Conservation (phyloP, 2,888 invertebrate genomes). For the Copidosoma aretas region DNA sequence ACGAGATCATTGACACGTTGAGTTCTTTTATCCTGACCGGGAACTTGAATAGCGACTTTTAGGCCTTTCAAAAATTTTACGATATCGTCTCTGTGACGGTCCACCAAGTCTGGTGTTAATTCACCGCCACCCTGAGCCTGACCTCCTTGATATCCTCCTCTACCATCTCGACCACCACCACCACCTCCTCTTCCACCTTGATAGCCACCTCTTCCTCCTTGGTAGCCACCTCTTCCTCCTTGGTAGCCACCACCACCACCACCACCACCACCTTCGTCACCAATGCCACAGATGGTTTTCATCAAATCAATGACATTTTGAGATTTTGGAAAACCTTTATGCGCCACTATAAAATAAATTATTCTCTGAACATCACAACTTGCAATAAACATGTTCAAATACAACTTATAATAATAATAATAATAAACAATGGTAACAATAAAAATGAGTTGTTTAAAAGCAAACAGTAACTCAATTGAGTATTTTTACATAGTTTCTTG, state of each 20-base stretch:
- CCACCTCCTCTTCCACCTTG: not conserved
- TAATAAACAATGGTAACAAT: no score
- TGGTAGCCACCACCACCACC: not conserved
- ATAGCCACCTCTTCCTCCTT: not conserved
- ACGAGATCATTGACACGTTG: conserved; percentile 63
- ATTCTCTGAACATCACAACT: no score
- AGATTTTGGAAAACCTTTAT: conserved; percentile 77
- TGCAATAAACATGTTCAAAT: no score
- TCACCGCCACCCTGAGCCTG: conserved; percentile 12
- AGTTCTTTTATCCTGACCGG: conserved; percentile 60
- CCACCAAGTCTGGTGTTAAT: conserved; percentile 2
- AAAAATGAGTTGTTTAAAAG: no score
- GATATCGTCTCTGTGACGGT: conserved; percentile 45
- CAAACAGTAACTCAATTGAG: no score
- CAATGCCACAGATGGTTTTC: conserved; percentile 44
- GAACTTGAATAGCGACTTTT: conserved; percentile 64
- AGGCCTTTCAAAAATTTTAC: conserved; percentile 62
- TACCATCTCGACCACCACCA: conserved; percentile 5
- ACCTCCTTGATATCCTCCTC: not conserved
- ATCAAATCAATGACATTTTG: conserved; percentile 65
- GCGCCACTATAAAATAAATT: conserved; percentile 67
- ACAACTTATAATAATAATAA: no score
- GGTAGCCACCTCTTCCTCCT: not conserved
- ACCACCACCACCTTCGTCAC: not conserved
- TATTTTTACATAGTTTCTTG: no score